Evolutionary conservation across 2,888 invertebrate species (phyloP), one percentile per base, ranked within the genome.

Genomic region (Gymnocheta viridis): DNA sequence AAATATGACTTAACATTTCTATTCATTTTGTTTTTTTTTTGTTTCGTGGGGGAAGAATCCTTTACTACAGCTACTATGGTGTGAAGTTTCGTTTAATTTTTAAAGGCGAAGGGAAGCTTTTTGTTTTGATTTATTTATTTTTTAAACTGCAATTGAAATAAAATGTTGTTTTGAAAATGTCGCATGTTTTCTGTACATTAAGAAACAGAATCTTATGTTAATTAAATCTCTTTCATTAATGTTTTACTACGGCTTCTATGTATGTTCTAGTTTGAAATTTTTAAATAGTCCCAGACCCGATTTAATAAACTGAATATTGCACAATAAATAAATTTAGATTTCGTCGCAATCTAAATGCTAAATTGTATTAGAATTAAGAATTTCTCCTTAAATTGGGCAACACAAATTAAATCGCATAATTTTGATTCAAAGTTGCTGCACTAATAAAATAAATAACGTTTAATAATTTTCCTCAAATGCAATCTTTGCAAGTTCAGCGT

Each of bases 71-170:
- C 81, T 72, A 56, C 49, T 60, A 35, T 17, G 76, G 49, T 62
- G 44, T 70, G 72, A 54, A 72, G 70, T 54, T 64, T 56, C 17
- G 67, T 32, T 64, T 54, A 62, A 22, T 24, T 66, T 54, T 72
- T 54, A 49, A 47, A 38, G 35, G 67, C 60, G 60, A 22, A 66
- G 44, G 29, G 27, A 77, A 62, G 38, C 60, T 32, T 41, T 24
- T 54, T 10, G 24, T 51, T 67, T 67, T 22, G 12, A 14, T 17
- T 51, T 62, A 14, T 17, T 51, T 62, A 24, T n/a, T 24, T 47
- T 73, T 73, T 74, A 64, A 22, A 74, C 62, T 74, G 74, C 27
- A 74, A 74, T 73, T 51, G 62, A 64, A 74, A 62, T 74, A 74
- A 64, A 64, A 74, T 38, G 35, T 17, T 62, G 41, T 19, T 70